Percentiles rank a stretch among this genome's conserved stretches.
Conservation (phyloP, 2,888 invertebrate species). For the Oxyteleia sp. region DNA sequence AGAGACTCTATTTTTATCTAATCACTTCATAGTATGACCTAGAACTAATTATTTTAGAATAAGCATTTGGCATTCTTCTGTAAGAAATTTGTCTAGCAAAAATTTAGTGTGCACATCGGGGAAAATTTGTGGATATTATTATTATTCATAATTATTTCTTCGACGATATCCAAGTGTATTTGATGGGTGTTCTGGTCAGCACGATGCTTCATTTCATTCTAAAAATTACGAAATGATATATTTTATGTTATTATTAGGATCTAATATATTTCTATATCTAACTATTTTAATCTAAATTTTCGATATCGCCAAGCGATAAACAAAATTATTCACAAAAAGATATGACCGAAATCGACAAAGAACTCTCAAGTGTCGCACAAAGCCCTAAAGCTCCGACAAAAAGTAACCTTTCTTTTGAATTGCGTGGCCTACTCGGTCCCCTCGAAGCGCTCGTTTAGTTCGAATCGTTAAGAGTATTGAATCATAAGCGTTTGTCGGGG, state of each 20-base stretch:
- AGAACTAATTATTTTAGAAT: constrained; percentile 4
- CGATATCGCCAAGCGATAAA: too few relatives aligned
- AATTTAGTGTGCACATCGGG: constrained; percentile 15
- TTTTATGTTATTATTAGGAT: too few relatives aligned
- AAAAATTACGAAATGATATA: constrained; percentile 3
- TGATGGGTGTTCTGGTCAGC: constrained; percentile 4
- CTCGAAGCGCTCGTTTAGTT: constrained; percentile 19
- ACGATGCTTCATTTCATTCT: constrained; percentile 14
- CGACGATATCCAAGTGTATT: constrained; percentile 3
- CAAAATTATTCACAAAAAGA: too few relatives aligned
- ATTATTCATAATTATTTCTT: constrained; percentile 16
- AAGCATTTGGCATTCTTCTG: constrained; percentile 28
- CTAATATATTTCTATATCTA: too few relatives aligned
- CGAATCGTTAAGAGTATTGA: constrained; percentile 47
- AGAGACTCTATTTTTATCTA: constrained; percentile 15
- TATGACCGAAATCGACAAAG: too few relatives aligned
- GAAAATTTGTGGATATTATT: constrained; percentile 9
- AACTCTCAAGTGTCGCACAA: too few relatives aligned
- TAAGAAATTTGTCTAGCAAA: constrained; percentile 23
- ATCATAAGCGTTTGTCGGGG: constrained; percentile 53
- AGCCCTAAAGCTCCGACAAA: too few relatives aligned
- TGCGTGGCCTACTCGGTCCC: constrained; percentile 11
- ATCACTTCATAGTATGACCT: constrained; percentile 9
- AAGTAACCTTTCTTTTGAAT: constrained; percentile 26
- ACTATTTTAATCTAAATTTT: too few relatives aligned